Conservation (phyloP, 2,797 vertebrate species). For the Pantherophis alleghaniensis region DNA sequence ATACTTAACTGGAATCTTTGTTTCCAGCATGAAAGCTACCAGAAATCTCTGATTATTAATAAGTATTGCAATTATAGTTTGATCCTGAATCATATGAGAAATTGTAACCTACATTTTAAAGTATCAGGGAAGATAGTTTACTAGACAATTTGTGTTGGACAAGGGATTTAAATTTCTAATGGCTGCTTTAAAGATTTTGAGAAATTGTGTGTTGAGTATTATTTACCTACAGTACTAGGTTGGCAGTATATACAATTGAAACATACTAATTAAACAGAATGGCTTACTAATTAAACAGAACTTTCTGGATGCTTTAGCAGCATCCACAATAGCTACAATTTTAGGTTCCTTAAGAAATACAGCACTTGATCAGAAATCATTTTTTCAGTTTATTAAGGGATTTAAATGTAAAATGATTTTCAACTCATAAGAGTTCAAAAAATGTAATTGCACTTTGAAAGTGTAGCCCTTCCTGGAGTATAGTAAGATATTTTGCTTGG, state of each 20-base stretch:
- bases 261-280: background rate
- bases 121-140: background rate
- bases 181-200: background rate
- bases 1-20: background rate
- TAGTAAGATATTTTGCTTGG: background rate
- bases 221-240: background rate
- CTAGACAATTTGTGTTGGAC: background rate
- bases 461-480: background rate
- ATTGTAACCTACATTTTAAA: background rate
- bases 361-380: background rate
- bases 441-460: background rate
- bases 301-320: background rate
- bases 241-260: background rate
- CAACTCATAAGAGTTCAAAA: background rate
- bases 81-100: background rate
- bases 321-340: background rate
- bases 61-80: background rate
- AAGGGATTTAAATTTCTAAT: background rate
- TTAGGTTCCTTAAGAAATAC: background rate
- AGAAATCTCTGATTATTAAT: background rate
- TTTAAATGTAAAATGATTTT: background rate
- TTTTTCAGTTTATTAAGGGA: background rate
- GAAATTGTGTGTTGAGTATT: background rate
- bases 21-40: background rate
- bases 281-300: background rate